A percentile compares a stretch with the other conserved stretches of the same genome.
phyloP scores from a whole-genome alignment of 1,140 invertebrate genomes.

The Philopotamus ludificatus region DNA sequence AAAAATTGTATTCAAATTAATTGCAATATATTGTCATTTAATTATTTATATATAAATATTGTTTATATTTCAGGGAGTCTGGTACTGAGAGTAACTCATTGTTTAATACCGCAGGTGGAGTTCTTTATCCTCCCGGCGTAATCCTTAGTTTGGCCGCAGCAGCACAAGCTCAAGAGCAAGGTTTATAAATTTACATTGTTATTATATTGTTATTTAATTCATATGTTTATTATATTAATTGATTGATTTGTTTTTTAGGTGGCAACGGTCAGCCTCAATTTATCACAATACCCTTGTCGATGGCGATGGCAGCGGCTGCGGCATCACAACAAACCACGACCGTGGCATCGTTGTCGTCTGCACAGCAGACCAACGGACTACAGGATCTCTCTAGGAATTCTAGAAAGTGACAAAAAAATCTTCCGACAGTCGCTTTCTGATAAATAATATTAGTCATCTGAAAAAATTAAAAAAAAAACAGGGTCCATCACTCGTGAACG shows the following conservation, averaged over 20 bases:
- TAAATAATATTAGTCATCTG: no score
- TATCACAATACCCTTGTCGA: conserved; percentile 62
- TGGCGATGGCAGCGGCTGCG: conserved; percentile 56
- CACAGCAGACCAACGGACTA: conserved; percentile 52
- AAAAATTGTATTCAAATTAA: background rate
- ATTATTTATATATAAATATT: conserved; percentile 9
- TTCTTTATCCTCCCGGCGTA: conserved; percentile 37
- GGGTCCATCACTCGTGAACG: no score
- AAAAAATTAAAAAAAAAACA: no score
- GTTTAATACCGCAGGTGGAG: conserved; percentile 26
- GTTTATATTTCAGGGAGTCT: conserved; percentile 17
- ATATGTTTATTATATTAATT: conserved; percentile 3
- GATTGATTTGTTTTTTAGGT: conserved; percentile 23
- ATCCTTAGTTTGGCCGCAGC: conserved; percentile 39
- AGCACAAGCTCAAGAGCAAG: conserved; percentile 36
- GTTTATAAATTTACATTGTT: conserved; percentile 19
- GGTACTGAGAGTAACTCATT: conserved; percentile 15
- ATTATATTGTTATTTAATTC: conserved; percentile 9
- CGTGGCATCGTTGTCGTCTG: conserved; percentile 43
- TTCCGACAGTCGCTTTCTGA: conserved; percentile 5
- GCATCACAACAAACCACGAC: conserved; percentile 42
- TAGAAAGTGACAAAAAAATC: conserved; percentile 46
- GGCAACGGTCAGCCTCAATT: conserved; percentile 54
- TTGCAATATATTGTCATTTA: background rate
- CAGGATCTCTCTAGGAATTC: conserved; percentile 53